Evolutionary conservation across 2,113 vertebrate species (phyloP), one percentile per base, ranked within the genome.

Genomic region (Oxyruncus cristatus): DNA sequence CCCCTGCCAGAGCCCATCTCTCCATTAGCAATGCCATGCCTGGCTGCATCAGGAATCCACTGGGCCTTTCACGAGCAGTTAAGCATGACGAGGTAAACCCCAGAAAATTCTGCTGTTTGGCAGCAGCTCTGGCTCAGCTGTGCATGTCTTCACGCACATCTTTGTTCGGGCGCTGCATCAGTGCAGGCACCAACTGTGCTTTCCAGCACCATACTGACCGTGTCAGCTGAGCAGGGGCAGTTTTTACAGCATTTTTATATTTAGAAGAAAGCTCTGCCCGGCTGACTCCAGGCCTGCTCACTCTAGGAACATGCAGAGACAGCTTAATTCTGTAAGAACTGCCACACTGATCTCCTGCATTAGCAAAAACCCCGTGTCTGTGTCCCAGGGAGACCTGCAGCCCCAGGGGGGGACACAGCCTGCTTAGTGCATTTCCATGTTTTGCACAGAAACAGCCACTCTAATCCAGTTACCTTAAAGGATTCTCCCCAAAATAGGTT

Each of bases 61-160:
- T 26, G 49, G 61, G 81, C 4, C 88, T 86, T 88, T 92, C 96
- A 92, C 52, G 81, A 80, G 63, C 90, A 37, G 61, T 77, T 91
- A 61, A 87, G 92, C 76, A 56, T 52, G 82, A 93, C 82, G 37
- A 84, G 56, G 93, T 79, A 93, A 81, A 93, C 63, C 37, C 79
- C 14, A 84, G 76, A 74, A 71, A 50, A 83, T 89, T 33, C 94
- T 30, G 68, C 50, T 5, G 3, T 15, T 44, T 84, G 93, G 95
- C 88, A 72, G 27, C 39, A 58, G 89, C 11, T 58, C 90, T 63
- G 63, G 2, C 35, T 28, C 10, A 80, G 88, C 95, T 46, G 72
- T 56, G 65, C 88, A 35, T 35, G 88, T 77, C 95, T 90, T 71
- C 88, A 66, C 88, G 75, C 93, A 94, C 28, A 27, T 94, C 90